Evolutionary conservation across 2,797 vertebrate species (phyloP).

Genomic region (Heteromormyrus szaboi): DNA sequence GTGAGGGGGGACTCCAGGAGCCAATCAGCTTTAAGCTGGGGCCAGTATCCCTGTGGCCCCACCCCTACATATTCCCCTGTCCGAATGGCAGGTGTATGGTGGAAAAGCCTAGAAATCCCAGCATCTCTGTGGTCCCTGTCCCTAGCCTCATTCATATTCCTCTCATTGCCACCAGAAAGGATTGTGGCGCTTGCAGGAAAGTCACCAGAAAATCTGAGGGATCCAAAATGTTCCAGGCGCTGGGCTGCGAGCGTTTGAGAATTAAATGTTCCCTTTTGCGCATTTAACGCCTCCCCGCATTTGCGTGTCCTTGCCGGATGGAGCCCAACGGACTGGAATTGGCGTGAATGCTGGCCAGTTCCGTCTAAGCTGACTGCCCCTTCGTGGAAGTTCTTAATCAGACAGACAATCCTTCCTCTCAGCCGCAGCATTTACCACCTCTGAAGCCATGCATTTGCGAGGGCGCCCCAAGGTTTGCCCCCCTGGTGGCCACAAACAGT

Average conservation of each 20-base stretch:
- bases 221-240: not conserved
- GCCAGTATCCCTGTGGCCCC: not conserved
- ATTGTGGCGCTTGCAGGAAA: not conserved
- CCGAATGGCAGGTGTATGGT: not conserved
- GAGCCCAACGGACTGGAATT: not conserved
- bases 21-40: not conserved
- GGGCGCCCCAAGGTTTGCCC: not conserved
- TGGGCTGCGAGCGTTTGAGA: not conserved
- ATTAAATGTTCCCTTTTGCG: not conserved
- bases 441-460: not conserved
- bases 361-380: not conserved
- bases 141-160: not conserved
- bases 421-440: not conserved
- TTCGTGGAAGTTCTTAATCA: not conserved
- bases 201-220: not conserved
- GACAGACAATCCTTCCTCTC: not conserved
- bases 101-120: not conserved
- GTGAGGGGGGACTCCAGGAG: not conserved
- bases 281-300: not conserved
- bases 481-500: not conserved
- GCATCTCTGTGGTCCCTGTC: not conserved
- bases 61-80: not conserved
- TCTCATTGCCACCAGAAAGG: not conserved
- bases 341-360: not conserved
- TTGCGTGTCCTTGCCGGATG: not conserved